A percentile compares a stretch with the other conserved stretches of the same genome.
Conservation (phyloP, 1,140 invertebrate genomes). For the Ditylenchus dipsaci region DNA sequence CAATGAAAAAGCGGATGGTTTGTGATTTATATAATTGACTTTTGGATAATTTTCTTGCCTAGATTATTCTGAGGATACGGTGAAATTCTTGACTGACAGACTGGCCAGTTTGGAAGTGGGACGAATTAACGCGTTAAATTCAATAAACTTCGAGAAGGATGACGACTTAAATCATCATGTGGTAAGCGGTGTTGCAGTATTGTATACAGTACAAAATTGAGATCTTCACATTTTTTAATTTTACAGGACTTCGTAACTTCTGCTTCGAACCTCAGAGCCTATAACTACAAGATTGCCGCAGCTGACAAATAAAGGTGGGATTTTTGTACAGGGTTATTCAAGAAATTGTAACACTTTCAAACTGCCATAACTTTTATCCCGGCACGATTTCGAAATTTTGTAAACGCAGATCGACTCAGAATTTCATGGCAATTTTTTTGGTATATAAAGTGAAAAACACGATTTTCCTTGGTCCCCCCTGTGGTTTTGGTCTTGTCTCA, state of each 20-base stretch:
- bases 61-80: slow-evolving; percentile 69
- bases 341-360: too few relatives aligned
- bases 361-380: too few relatives aligned
- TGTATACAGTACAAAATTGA: too few relatives aligned
- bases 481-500: too few relatives aligned
- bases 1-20: background rate
- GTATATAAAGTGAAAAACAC: too few relatives aligned
- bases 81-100: slow-evolving; percentile 64
- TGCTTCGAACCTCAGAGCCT: slow-evolving; percentile 86
- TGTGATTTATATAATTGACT: background rate
- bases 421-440: too few relatives aligned
- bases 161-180: slow-evolving; percentile 96
- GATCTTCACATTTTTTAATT: too few relatives aligned
- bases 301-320: slow-evolving; percentile 82
- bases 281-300: slow-evolving; percentile 87
- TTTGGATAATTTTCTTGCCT: background rate
- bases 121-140: slow-evolving; percentile 66
- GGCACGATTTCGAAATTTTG: too few relatives aligned
- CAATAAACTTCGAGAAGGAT: slow-evolving; percentile 94
- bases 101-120: slow-evolving; percentile 54
- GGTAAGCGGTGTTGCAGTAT: too few relatives aligned
- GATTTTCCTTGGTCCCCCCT: too few relatives aligned
- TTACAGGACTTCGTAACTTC: slow-evolving; percentile 85
- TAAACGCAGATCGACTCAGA: too few relatives aligned
- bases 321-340: too few relatives aligned